Conservation (phyloP, 2,888 invertebrate genomes). For the Mythimna impura region DNA sequence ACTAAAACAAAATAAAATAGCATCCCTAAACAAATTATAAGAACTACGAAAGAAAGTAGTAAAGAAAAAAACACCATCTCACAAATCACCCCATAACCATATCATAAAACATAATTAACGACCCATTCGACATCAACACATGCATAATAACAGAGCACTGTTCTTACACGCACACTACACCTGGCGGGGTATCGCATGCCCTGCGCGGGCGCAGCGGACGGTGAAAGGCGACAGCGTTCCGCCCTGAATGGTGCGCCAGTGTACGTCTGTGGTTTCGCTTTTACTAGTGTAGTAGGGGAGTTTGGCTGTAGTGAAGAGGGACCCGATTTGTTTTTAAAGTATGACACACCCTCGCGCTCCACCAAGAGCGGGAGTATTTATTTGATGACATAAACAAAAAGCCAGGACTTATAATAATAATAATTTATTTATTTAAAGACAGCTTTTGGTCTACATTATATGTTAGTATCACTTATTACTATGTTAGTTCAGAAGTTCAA, state of each 20-base stretch:
- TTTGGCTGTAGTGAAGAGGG: background rate
- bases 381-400: too few species aligned
- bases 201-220: slow-evolving; percentile 63
- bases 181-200: slow-evolving; percentile 43
- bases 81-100: slow-evolving; percentile 31
- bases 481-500: too few species aligned
- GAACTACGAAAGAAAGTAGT: slow-evolving; percentile 34
- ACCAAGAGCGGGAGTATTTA: too few species aligned
- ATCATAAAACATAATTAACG: slow-evolving; percentile 17
- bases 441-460: too few species aligned
- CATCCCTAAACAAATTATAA: background rate
- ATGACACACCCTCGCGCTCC: too few species aligned
- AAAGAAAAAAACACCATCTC: slow-evolving; percentile 9
- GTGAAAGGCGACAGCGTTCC: slow-evolving; percentile 76
- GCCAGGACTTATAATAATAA: too few species aligned
- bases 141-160: slow-evolving; percentile 14
- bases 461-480: too few species aligned
- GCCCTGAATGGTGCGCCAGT: slow-evolving; percentile 69
- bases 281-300: slow-evolving; percentile 58
- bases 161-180: slow-evolving; percentile 18
- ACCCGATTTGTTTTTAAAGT: too few species aligned
- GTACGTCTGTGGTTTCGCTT: slow-evolving; percentile 71
- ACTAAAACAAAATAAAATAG: too few species aligned
- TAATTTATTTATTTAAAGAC: too few species aligned
- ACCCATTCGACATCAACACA: slow-evolving; percentile 20